phyloP scores from a whole-genome alignment of 2,113 vertebrate genomes.

The Octodon degus region DNA sequence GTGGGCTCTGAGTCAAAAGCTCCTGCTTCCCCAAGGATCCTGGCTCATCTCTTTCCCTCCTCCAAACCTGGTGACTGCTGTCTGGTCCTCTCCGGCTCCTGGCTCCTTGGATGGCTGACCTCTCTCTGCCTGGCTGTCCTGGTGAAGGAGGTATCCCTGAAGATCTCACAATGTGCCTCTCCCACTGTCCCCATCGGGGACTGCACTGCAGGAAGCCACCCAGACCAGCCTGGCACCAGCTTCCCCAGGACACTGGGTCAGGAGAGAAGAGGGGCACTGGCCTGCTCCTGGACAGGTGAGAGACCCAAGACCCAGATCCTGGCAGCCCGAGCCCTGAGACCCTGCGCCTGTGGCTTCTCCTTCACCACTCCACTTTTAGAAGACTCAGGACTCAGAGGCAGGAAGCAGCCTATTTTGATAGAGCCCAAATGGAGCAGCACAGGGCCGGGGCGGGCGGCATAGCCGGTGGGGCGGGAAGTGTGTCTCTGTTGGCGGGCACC shows the following conservation, averaged over 20 bases:
- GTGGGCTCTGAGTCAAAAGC: background rate
- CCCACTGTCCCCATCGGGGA: too few species aligned
- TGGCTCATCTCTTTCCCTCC: background rate
- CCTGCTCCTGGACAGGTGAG: background rate
- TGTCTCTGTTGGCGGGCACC: constrained; percentile 70
- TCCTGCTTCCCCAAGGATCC: background rate
- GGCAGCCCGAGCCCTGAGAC: background rate
- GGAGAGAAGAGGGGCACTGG: background rate
- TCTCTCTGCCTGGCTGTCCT: background rate
- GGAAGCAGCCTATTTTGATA: constrained; percentile 72
- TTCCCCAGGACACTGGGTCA: background rate
- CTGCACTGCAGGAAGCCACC: background rate
- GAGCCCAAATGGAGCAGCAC: constrained; percentile 66
- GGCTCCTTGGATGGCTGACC: background rate
- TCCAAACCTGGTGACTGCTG: background rate
- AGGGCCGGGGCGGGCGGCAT: constrained; percentile 26
- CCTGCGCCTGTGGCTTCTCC: background rate
- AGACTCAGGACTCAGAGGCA: background rate
- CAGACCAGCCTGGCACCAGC: background rate
- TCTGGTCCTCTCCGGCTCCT: background rate
- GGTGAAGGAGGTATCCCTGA: background rate
- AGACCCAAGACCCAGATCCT: background rate
- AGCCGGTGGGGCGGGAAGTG: background rate
- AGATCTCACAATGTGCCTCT: background rate
- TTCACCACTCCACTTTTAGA: constrained; percentile 62